Evolutionary conservation across 2,888 invertebrate genomes (phyloP), one percentile per base, ranked within the genome.

Genomic region (Sericinus montela): DNA sequence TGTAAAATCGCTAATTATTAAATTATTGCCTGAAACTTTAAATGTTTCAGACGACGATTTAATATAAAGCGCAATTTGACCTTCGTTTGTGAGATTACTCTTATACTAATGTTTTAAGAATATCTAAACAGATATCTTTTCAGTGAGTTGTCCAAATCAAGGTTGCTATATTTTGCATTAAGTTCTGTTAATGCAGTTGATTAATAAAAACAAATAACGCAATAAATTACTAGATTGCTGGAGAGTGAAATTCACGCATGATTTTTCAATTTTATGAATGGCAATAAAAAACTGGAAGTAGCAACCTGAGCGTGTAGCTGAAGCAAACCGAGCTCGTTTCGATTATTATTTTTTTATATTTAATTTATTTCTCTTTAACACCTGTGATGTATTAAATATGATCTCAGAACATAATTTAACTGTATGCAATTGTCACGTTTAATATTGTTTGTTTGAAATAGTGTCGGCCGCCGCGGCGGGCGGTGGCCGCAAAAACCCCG

Each of bases 341-440:
- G 52, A 55, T 55, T n/a, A n/a, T n/a, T n/a, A n/a, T n/a, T 54
- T 32, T 57, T 60, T 55, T 67, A 72, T 69, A 61, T 64, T 69
- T 69, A 64, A 58, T 66, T 56, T 65, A 72, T 80, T 40, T 77
- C 85, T 82, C 81, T 86, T 79, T 83, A 88, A 91, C 90, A 90
- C 90, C 91, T 91, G 91, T 91, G 91, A 91, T 91, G 91, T 91
- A 91, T 91, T 91, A 91, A 90, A 89, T 89, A 90, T 91, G 91
- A 91, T 91, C 91, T 91, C 91, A 90, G 81, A 83, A 86, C 80
- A 87, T 89, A 80, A 88, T 88, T 83, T 79, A 76, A 81, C 80
- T 85, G 76, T 83, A 82, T 80, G 72, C 80, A 80, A 80, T 80
- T 76, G 75, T 84, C 87, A 83, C 6, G 32, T 86, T 80, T 13